Base-by-base conservation (phyloP, 2,797 vertebrate species). In the Chiloscyllium punctatum region DNA sequence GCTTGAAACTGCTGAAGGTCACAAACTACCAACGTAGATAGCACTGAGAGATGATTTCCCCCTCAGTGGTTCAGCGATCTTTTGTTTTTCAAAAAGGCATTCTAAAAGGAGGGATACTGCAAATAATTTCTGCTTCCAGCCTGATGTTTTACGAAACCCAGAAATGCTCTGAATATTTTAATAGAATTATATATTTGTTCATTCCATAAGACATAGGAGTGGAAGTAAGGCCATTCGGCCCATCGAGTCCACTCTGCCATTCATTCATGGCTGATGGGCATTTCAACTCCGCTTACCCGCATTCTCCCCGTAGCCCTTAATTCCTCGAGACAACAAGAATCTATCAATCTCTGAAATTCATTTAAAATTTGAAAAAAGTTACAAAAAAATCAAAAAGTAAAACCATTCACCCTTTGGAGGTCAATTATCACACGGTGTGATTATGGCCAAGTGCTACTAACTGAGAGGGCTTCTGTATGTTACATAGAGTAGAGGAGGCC, bases 401-500 rank as follows among this genome's bases (percentile, higher is more conserved):
- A 66, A 18, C 88, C 53, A 48, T 94, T 25, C 71, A 77, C 71
- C 33, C 42, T n/a, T 72, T 33, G 69, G 16, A 42, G 42, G 69
- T 33, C 48, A 74, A 27, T 95, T 95, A 95, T 95, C 77, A 53
- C 69, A 74, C 33, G 77, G 95, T 77, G 74, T 30, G 69, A 94
- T 95, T 48, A 57, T 30, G 71, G n/a, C 96, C 97, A 96, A 96
- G 96, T 96, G 96, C 96, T 96, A 97, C 97, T 97, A 97, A 96
- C 97, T 96, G 96, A 74, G 96, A 96, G 66, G 48, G 96, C 97
- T 96, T 96, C 97, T 97, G 97, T 97, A 97, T 98, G 97, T 98
- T 97, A 97, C 97, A 97, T 97, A 96, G 96, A 97, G 96, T 96
- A 96, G 97, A 98, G 98, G 98, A 98, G 98, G 98, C 98, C 98